A percentile compares a stretch with the other conserved stretches of the same genome.
phyloP scores from a whole-genome alignment of 1,140 invertebrate genomes.

The Bombyx mori region DNA sequence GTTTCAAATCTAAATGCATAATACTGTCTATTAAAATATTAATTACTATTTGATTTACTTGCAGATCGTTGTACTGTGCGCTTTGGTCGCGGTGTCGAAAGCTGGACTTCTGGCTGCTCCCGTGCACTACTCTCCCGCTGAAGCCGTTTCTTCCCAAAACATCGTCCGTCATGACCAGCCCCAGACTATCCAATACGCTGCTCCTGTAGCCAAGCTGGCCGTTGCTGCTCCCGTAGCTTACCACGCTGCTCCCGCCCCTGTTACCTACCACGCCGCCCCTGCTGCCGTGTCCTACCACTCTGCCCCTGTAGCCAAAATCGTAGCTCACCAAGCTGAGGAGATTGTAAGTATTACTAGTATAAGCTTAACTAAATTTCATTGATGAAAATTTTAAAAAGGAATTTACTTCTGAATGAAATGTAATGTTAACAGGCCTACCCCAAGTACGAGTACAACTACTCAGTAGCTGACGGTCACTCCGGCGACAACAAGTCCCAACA shows the following conservation, averaged over 20 bases:
- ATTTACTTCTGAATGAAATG: neutral
- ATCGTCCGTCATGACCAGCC: conserved; percentile 6
- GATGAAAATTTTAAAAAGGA: no score
- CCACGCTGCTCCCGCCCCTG: conserved; percentile 16
- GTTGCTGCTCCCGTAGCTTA: conserved; percentile 19
- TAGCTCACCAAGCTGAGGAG: conserved; percentile 20
- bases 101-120: conserved; percentile 31
- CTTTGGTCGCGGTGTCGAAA: conserved; percentile 29
- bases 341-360: neutral
- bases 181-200: conserved; percentile 1
- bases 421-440: conserved; percentile 40
- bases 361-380: no score
- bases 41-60: conserved; percentile 10
- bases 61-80: conserved; percentile 34
- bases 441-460: conserved; percentile 68
- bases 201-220: conserved; percentile 26
- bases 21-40: neutral
- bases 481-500: conserved; percentile 70
- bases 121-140: conserved; percentile 20
- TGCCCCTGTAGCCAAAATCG: conserved; percentile 13
- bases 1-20: neutral
- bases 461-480: conserved; percentile 64
- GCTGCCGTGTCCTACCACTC: conserved; percentile 23
- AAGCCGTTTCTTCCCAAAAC: conserved; percentile 6
- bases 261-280: conserved; percentile 19